Percentiles rank a stretch among this genome's conserved stretches.
These are phyloP conservation scores for Prionailurus viverrinus DNA, from an alignment of 2,113 vertebrate species.

Conservation along the genomic window DNA sequence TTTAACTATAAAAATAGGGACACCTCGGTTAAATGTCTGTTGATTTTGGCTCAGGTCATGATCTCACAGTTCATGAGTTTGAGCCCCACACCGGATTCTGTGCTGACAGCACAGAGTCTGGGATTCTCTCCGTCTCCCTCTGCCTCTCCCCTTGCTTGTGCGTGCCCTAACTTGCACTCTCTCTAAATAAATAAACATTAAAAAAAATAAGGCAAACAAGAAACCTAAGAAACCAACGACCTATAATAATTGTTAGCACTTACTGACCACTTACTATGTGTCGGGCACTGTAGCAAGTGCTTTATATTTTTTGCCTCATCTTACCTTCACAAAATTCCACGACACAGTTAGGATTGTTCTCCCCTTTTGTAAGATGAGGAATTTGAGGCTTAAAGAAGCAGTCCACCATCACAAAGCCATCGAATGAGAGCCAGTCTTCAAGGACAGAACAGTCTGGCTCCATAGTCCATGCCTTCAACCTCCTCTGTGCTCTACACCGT, in stretches of 20 bases:
- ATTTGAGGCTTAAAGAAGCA: not conserved
- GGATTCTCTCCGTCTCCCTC: too few species aligned
- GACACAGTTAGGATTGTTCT: not conserved
- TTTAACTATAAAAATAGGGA: not conserved
- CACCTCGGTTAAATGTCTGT: too few species aligned
- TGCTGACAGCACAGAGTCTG: too few species aligned
- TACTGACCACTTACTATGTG: not conserved
- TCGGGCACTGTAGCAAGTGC: not conserved
- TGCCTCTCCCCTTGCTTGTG: too few species aligned
- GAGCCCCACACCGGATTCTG: too few species aligned
- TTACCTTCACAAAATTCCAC: not conserved
- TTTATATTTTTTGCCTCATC: not conserved
- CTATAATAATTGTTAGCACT: not conserved
- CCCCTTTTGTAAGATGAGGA: not conserved
- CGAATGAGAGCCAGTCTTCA: not conserved
- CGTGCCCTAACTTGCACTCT: too few species aligned
- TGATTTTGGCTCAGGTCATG: too few species aligned
- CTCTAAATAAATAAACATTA: not conserved
- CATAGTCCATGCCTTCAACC: not conserved
- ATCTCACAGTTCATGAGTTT: too few species aligned
- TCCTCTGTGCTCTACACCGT: not conserved
- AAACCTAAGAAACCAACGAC: not conserved
- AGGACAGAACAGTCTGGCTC: not conserved
- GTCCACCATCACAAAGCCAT: not conserved
- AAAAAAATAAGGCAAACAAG: slow-evolving; percentile 1